Evolutionary conservation across 2,888 invertebrate species (phyloP), one percentile per base, ranked within the genome.

Genomic region (Drosophila pullipes): DNA sequence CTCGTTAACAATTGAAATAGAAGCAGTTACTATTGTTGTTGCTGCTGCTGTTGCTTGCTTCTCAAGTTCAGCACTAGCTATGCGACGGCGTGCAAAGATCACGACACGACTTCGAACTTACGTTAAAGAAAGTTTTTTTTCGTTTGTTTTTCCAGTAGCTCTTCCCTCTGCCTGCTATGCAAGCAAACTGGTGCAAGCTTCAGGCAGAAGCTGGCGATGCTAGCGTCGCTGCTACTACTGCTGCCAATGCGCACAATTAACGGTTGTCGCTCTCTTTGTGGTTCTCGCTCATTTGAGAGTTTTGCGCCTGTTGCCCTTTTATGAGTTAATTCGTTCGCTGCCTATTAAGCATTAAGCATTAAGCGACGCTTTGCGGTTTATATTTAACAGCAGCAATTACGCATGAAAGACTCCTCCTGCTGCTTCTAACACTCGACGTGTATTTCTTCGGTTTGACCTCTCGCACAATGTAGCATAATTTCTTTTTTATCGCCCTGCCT

Each of bases 1-100:
- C 92, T 91, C 89, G 91, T 92, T 91, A 92, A 90, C 89, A 91
- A 91, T 90, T 90, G 89, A 91, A 91, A 81, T 87, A 76, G 76
- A 83, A 88, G 89, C 89, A 88, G 74, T 69, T 69, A 67, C 52
- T 70, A 65, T 63, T 68, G 65, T 54, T 28, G 60, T 50, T 69
- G 55, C 39, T 67, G 66, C 18, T 59, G 57, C 57, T 65, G 44
- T 18, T 62, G 25, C 13, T 73, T 71, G 55, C 67, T 75, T 62
- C 70, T 85, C 83, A 85, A 83, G 71, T 85, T 85, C 81, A 83
- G 74, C 85, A 85, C 73, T 33, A 68, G 77, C 76, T 82, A 50
- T 73, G 71, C 76, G 83, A 59, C 81, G 54, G 72, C 77, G 69
- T 74, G 82, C 76, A 78, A 81, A 82, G 86, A 76, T 80, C 84